Percentiles rank a stretch among this genome's conserved stretches.
phyloP scores from a whole-genome alignment of 2,113 vertebrate genomes.

The Crotalus viridis region DNA sequence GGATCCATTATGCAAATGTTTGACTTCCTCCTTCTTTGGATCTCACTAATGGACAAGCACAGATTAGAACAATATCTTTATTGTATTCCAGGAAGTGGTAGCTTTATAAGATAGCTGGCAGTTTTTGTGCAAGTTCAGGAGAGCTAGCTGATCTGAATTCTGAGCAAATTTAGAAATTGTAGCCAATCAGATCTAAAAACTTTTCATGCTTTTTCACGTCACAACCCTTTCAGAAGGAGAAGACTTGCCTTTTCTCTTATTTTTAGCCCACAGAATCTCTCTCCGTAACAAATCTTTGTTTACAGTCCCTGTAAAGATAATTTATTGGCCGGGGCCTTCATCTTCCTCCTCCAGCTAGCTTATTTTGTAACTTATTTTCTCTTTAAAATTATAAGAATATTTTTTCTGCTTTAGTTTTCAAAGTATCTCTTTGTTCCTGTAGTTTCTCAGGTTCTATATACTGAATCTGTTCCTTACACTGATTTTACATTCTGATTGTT shows the following conservation, averaged over 20 bases:
- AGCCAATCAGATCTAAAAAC: neutral
- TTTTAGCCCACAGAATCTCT: neutral
- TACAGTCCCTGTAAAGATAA: neutral
- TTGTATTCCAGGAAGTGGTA: neutral
- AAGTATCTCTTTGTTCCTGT: neutral
- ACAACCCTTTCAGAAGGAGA: neutral
- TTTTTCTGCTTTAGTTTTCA: neutral
- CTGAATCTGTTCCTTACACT: neutral
- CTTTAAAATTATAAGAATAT: neutral
- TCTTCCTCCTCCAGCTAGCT: neutral
- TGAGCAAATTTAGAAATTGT: neutral
- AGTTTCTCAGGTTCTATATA: neutral
- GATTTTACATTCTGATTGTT: neutral
- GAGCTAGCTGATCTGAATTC: neutral
- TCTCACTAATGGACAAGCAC: neutral
- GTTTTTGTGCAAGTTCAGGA: neutral
- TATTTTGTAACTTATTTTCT: neutral
- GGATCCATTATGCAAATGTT: neutral
- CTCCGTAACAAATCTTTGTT: neutral
- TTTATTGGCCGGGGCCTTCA: neutral
- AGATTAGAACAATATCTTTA: neutral
- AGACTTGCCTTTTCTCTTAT: neutral
- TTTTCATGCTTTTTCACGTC: neutral
- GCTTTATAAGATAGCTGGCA: neutral
- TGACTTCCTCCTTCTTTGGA: neutral